Conservation (phyloP, 2,888 invertebrate genomes). For the Zaprionus bogoriensis region DNA sequence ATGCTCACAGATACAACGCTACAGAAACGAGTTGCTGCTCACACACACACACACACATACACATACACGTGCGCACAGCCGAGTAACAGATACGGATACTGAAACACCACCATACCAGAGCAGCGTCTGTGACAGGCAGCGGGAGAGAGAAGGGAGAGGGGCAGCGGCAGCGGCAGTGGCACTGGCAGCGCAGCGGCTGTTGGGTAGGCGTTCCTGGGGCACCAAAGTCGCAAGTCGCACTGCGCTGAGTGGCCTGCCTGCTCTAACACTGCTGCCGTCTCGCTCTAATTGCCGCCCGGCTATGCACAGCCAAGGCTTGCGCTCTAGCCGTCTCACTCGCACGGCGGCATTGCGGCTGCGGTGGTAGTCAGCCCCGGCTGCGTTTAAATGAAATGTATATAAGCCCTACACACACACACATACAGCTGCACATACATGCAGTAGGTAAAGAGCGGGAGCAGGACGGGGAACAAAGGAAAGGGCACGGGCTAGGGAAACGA, state of each 20-base stretch:
- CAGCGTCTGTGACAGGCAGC: constrained; percentile 3
- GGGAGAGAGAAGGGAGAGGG: neutral
- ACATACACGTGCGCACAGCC: constrained; percentile 3
- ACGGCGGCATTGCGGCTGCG: constrained; percentile 56
- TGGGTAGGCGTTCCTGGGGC: constrained; percentile 63
- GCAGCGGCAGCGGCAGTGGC: neutral
- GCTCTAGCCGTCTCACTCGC: constrained; percentile 23
- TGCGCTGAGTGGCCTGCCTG: constrained; percentile 74
- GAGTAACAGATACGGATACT: constrained; percentile 67
- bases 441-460: neutral
- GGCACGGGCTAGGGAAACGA: neutral
- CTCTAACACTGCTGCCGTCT: constrained; percentile 32
- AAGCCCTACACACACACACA: constrained; percentile 54
- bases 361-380: constrained; percentile 66
- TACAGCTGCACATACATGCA: constrained; percentile 17
- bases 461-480: neutral
- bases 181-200: constrained; percentile 32
- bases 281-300: constrained; percentile 24
- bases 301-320: neutral
- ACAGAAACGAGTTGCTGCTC: constrained; percentile 49
- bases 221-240: constrained; percentile 32
- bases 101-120: constrained; percentile 68
- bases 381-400: constrained; percentile 77
- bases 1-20: neutral
- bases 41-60: constrained; percentile 34